phyloP scores from a whole-genome alignment of 2,888 invertebrate genomes.

The Drosophila setosimentum region DNA sequence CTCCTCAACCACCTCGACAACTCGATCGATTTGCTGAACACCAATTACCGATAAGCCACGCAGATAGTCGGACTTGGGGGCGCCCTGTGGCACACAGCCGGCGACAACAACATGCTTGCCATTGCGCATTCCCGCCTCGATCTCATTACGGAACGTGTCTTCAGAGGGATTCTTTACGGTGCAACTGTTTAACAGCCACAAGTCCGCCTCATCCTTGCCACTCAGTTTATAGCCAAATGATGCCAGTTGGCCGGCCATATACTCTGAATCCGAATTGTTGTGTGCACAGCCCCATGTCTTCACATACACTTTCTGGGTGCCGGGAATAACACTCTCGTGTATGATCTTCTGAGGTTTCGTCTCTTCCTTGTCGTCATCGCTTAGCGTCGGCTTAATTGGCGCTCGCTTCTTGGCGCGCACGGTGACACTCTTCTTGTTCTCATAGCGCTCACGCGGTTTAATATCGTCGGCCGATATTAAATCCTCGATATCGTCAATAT shows the following conservation, averaged over 20 bases:
- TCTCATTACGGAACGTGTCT: slow-evolving; percentile 96
- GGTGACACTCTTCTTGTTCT: slow-evolving; percentile 89
- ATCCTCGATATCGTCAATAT: slow-evolving; percentile 93
- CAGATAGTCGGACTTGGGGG: slow-evolving; percentile 89
- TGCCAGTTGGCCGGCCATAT: slow-evolving; percentile 98
- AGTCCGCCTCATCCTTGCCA: slow-evolving; percentile 92
- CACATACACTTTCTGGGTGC: slow-evolving; percentile 93
- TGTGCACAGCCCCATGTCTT: slow-evolving; percentile 99
- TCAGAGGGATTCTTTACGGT: slow-evolving; percentile 99
- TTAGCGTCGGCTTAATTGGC: slow-evolving; percentile 40
- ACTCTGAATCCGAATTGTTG: slow-evolving; percentile 98
- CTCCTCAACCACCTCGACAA: slow-evolving; percentile 99
- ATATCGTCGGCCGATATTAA: slow-evolving; percentile 92
- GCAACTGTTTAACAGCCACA: slow-evolving; percentile 98
- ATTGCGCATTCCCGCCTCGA: slow-evolving; percentile 89
- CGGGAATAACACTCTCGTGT: slow-evolving; percentile 88
- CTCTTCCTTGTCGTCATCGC: slow-evolving; percentile 8
- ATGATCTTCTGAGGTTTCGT: slow-evolving; percentile 78
- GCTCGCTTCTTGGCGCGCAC: slow-evolving; percentile 87
- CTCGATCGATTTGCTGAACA: slow-evolving; percentile 98
- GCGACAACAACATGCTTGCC: slow-evolving; percentile 97
- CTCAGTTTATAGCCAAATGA: slow-evolving; percentile 94
- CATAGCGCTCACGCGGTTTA: slow-evolving; percentile 91
- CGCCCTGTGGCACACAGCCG: slow-evolving; percentile 98
- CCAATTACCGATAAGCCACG: slow-evolving; percentile 95